Percentiles rank a stretch among this genome's conserved stretches.
Evolutionary conservation across 2,797 vertebrate species (phyloP).

Genomic region (Erethizon dorsatum): DNA sequence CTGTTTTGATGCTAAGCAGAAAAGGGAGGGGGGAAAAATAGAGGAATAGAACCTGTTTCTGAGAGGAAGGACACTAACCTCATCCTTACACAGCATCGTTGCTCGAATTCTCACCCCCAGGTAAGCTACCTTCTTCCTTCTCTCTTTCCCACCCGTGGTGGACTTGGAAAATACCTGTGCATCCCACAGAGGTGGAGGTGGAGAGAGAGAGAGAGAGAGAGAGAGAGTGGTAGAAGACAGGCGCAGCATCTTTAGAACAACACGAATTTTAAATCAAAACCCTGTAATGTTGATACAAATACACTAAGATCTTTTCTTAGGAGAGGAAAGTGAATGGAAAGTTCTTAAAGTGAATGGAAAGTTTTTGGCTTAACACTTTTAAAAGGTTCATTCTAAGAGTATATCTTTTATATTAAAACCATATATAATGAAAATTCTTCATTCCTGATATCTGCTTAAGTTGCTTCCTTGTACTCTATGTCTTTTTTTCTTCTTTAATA

Average conservation of each 20-base stretch:
- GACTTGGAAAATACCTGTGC: neutral
- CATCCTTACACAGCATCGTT: neutral
- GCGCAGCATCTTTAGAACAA: neutral
- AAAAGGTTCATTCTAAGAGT: neutral
- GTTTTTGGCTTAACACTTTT: neutral
- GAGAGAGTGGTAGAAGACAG: neutral
- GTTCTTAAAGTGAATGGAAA: too few relatives aligned
- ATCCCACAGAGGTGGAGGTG: neutral
- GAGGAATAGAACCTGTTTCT: neutral
- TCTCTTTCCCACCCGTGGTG: neutral
- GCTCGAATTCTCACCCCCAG: too few relatives aligned
- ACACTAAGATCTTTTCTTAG: neutral
- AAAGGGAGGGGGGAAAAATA: neutral
- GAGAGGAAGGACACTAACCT: neutral
- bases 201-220: neutral
- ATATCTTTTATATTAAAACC: constrained; percentile 27
- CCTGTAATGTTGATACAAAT: neutral
- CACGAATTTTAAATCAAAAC: neutral
- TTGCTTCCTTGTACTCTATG: neutral
- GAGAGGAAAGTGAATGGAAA: neutral
- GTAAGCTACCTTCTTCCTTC: neutral
- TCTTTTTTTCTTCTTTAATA: neutral
- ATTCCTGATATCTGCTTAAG: constrained; percentile 44
- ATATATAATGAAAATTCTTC: constrained; percentile 29
- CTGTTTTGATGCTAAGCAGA: neutral